Evolutionary conservation across 2,888 invertebrate species (phyloP), one percentile per base, ranked within the genome.

Genomic region (Clitarchus hookeri): DNA sequence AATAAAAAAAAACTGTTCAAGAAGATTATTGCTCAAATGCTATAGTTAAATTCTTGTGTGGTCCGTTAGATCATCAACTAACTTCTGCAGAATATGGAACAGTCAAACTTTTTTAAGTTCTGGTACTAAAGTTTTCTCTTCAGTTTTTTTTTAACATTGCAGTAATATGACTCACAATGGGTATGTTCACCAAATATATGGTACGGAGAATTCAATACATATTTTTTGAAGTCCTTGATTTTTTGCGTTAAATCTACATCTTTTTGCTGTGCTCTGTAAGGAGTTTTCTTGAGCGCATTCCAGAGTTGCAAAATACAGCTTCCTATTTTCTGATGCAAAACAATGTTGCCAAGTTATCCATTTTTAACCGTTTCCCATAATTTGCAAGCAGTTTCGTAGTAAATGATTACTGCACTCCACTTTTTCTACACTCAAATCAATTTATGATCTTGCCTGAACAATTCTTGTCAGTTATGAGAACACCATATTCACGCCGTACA

Each of bases 341-440:
- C 26, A 25, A 78, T 78, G 11, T 78, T 78, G 11, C 78, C 78
- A 11, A 78, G 2, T 78, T 78, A 16, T 6, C 78, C 78, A 8
- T 78, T 78, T 78, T 26, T 78, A 23, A 78, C 78, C 11, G 26
- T 26, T 25, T 78, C 78, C 26, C 11, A 12, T 26, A 78, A 78
- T 23, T 78, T 78, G 19, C 26, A 16, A 23, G 26, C 19, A 78
- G 11, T 78, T 78, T n/a, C 78, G 6, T 12, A 78, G 78, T 78
- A 78, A 12, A 78, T 78, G 78, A 78, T 78, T 78, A 19, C 0
- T 78, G n/a, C 78, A 78, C 78, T 78, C 78, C n/a, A 78, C 78
- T 78, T 78, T 78, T 78, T 78, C 78, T 23, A 78, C n/a, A 23
- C 16, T 78, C 26, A 78, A 23, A 26, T 78, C 78, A 78, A 16